These are phyloP conservation scores for Tapirus terrestris DNA, from an alignment of 2,113 vertebrate genomes.

Conservation along the genomic window DNA sequence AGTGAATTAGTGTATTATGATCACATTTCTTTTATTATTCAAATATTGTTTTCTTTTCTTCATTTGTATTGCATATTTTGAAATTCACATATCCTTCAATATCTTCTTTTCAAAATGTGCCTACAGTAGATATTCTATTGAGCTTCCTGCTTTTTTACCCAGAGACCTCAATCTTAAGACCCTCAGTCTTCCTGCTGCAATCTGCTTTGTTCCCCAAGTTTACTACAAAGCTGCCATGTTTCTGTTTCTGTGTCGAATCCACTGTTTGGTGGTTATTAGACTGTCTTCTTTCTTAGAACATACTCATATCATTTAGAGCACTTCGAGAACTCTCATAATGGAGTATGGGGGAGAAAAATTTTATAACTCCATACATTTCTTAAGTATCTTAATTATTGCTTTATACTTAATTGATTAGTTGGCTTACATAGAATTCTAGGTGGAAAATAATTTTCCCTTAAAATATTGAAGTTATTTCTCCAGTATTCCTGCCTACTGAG, in stretches of 20 bases:
- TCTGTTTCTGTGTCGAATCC: not conserved
- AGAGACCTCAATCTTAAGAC: not conserved
- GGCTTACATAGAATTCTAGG: not conserved
- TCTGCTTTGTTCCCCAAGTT: not conserved
- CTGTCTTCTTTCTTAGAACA: not conserved
- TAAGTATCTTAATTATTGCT: not conserved
- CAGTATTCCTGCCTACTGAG: not conserved
- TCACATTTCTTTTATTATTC: not conserved
- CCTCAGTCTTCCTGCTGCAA: not conserved
- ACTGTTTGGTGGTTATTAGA: not conserved
- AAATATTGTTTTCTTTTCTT: not conserved
- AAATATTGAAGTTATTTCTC: not conserved
- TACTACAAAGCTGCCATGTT: not conserved
- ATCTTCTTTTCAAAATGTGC: not conserved
- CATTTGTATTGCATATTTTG: not conserved
- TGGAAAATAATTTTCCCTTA: not conserved
- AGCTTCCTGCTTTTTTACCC: not conserved
- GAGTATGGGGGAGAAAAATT: not conserved
- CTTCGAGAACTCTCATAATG: not conserved
- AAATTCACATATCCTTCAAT: not conserved
- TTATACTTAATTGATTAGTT: conserved; percentile 5
- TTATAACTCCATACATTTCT: not conserved
- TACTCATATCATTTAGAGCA: not conserved
- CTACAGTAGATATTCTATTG: not conserved
- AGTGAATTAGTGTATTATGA: not conserved